Conservation (phyloP, 2,888 invertebrate genomes). For the Morpho helenor region DNA sequence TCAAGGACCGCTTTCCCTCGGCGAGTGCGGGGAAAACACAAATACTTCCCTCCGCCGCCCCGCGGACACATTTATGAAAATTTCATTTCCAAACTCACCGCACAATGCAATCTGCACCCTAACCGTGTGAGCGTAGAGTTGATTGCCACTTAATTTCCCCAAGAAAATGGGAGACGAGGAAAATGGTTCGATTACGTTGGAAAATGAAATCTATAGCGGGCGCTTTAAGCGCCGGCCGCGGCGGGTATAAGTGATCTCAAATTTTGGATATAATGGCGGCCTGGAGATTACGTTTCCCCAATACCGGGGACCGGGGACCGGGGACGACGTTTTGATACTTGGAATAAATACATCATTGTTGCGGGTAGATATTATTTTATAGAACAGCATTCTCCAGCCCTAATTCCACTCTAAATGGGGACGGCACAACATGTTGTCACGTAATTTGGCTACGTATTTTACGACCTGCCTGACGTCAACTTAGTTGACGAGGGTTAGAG, state of each 20-base stretch:
- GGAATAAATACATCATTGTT: constrained; percentile 69
- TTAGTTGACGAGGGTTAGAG: too few relatives aligned
- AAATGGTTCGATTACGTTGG: constrained; percentile 39
- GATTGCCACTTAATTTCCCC: constrained; percentile 57
- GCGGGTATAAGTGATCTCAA: constrained; percentile 52
- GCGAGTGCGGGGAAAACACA: constrained; percentile 63
- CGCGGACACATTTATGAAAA: constrained; percentile 66
- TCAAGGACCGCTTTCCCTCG: constrained; percentile 55
- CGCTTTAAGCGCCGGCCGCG: constrained; percentile 39
- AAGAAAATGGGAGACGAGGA: constrained; percentile 31
- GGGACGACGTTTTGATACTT: constrained; percentile 41
- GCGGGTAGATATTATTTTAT: constrained; percentile 26
- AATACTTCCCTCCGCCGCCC: constrained; percentile 42
- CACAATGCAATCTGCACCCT: constrained; percentile 64
- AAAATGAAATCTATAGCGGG: constrained; percentile 50
- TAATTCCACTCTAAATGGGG: too few relatives aligned
- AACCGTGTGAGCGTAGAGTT: constrained; percentile 53
- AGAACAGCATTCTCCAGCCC: too few relatives aligned
- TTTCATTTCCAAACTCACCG: constrained; percentile 69
- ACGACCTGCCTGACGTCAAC: too few relatives aligned
- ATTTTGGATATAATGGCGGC: constrained; percentile 71
- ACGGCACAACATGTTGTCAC: too few relatives aligned
- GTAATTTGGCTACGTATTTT: too few relatives aligned
- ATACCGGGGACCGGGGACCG: constrained; percentile 42
- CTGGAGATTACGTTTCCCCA: constrained; percentile 74